Conservation (phyloP, 2,888 invertebrate genomes). For the Plebejus argus region DNA sequence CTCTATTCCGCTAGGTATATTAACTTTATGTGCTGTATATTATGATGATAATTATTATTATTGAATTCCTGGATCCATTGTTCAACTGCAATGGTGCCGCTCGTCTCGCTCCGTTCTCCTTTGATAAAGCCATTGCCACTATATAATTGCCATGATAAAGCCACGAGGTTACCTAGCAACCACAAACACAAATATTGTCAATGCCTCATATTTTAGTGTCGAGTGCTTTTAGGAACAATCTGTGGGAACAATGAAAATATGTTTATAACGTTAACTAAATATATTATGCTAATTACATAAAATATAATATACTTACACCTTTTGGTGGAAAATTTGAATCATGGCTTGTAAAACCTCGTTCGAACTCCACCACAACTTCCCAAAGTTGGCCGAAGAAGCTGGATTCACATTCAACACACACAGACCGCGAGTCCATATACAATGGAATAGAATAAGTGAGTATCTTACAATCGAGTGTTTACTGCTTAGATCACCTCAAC, state of each 20-base stretch:
- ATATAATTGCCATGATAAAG: neutral
- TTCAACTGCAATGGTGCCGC: neutral
- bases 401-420: conserved; percentile 85
- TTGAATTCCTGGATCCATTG: too few species aligned
- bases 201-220: neutral
- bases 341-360: conserved; percentile 74
- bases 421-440: conserved; percentile 79
- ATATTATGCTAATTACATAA: neutral
- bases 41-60: too few species aligned
- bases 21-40: too few species aligned
- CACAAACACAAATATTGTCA: conserved; percentile 1
- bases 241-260: neutral
- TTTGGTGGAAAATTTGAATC: conserved; percentile 28
- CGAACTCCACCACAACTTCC: conserved; percentile 85
- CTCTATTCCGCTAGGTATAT: too few species aligned
- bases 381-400: conserved; percentile 84
- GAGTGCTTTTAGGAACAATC: neutral
- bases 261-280: neutral
- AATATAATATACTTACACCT: neutral
- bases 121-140: too few species aligned
- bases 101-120: too few species aligned
- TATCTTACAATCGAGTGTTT: conserved; percentile 40
- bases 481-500: neutral
- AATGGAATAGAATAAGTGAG: conserved; percentile 86
- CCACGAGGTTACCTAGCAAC: neutral